Conservation (phyloP, 2,888 invertebrate species). For the Yponomeuta malinellus region DNA sequence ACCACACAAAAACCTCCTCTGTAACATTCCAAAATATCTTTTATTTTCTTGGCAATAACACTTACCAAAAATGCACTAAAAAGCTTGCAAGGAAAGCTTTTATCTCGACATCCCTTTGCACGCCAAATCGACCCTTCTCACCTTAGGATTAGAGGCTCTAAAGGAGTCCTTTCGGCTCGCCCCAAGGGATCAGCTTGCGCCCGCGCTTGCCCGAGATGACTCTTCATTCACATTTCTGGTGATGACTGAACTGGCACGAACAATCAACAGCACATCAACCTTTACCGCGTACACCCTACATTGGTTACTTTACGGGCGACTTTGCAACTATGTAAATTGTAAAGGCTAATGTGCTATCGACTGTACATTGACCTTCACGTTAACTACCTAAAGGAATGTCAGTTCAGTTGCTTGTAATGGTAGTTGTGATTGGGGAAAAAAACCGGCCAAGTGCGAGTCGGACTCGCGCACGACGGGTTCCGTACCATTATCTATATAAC, state of each 20-base stretch:
- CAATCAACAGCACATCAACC: not conserved
- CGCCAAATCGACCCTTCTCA: not conserved
- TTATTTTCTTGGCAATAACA: not conserved
- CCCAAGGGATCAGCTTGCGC: conserved; percentile 7
- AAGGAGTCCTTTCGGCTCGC: not conserved
- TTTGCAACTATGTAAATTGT: too few species aligned
- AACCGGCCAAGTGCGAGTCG: too few species aligned
- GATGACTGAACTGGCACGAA: not conserved
- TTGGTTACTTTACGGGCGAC: too few species aligned
- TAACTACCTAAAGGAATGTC: too few species aligned
- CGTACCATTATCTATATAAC: too few species aligned
- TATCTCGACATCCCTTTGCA: not conserved
- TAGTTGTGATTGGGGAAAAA: too few species aligned
- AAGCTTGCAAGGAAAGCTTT: not conserved
- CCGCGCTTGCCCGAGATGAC: not conserved
- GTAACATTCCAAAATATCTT: not conserved
- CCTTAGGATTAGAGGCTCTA: not conserved
- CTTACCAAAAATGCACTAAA: not conserved
- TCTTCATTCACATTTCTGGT: conserved; percentile 1
- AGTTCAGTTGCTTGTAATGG: too few species aligned
- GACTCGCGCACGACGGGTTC: too few species aligned
- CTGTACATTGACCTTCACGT: not conserved
- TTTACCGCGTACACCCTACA: too few species aligned
- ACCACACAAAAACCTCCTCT: not conserved
- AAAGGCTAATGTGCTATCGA: too few species aligned